Evolutionary conservation across 2,888 invertebrate species (phyloP).

Genomic region (Cylindroiulus punctatus): DNA sequence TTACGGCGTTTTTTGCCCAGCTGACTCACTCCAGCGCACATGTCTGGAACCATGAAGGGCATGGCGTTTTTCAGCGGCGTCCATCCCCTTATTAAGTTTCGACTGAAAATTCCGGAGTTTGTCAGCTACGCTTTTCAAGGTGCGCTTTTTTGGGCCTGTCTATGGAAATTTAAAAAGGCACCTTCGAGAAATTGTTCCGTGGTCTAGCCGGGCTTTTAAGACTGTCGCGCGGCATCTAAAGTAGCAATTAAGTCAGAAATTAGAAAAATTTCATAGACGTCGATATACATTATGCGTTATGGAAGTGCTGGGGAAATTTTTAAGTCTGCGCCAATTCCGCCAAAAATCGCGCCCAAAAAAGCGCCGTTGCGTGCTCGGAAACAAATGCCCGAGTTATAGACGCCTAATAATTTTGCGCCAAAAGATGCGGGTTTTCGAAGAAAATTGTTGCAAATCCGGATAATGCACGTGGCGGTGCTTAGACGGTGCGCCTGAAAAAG

Average conservation of each 20-base stretch:
- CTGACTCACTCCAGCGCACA: neutral
- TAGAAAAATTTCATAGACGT: slow-evolving; percentile 38
- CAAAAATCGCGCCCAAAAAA: neutral
- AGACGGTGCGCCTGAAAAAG: too few relatives aligned
- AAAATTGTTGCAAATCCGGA: neutral
- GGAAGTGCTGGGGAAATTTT: slow-evolving; percentile 1
- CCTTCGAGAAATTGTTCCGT: slow-evolving; percentile 21
- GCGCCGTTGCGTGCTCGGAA: slow-evolving; percentile 7
- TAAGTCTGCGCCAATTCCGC: neutral
- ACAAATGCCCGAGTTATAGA: slow-evolving; percentile 15
- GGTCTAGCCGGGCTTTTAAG: slow-evolving; percentile 38
- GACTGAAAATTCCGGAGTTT: neutral
- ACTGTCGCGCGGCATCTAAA: slow-evolving; percentile 38
- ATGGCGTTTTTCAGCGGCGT: neutral
- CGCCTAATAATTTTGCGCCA: neutral
- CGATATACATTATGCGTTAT: slow-evolving; percentile 34
- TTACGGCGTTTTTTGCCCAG: neutral
- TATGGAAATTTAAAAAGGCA: slow-evolving; percentile 37
- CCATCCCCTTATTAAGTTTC: neutral
- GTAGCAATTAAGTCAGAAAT: slow-evolving; percentile 38
- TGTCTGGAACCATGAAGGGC: neutral
- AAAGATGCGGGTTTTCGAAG: neutral
- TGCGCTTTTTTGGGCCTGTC: slow-evolving; percentile 8
- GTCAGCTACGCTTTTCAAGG: neutral
- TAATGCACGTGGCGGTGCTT: too few relatives aligned